Conservation (phyloP, 2,113 vertebrate species). For the Chaetodon trifascialis region DNA sequence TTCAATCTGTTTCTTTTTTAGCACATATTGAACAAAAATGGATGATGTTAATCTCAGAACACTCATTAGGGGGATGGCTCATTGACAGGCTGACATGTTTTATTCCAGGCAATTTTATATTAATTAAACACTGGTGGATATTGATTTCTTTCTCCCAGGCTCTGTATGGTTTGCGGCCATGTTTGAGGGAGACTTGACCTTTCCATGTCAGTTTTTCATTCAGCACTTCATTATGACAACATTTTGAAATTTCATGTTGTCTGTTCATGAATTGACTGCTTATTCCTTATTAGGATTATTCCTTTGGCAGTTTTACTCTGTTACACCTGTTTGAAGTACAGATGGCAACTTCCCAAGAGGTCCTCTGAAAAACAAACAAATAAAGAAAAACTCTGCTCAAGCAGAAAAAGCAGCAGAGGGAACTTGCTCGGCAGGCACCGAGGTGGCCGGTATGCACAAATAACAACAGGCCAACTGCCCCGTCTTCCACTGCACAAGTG, state of each 20-base stretch:
- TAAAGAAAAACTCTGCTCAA: conserved; percentile 8
- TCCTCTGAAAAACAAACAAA: conserved; percentile 16
- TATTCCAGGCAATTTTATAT: conserved; percentile 53
- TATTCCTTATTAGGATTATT: conserved; percentile 24
- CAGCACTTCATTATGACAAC: neutral
- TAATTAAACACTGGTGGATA: conserved; percentile 63
- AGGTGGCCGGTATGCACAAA: conserved; percentile 21
- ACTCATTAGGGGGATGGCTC: conserved; percentile 45
- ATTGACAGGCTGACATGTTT: conserved; percentile 64
- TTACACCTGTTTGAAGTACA: conserved; percentile 8
- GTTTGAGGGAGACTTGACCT: conserved; percentile 31
- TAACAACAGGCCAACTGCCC: conserved; percentile 37
- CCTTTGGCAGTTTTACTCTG: conserved; percentile 22
- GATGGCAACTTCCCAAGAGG: conserved; percentile 29
- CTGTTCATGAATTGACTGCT: conserved; percentile 6
- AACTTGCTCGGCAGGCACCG: conserved; percentile 29
- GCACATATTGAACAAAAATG: conserved; percentile 21
- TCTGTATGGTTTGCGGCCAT: conserved; percentile 6
- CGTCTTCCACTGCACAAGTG: conserved; percentile 15
- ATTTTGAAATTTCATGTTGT: conserved; percentile 19
- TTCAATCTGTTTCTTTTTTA: neutral
- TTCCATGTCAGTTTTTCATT: conserved; percentile 47
- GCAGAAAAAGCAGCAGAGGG: conserved; percentile 20
- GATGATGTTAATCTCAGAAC: conserved; percentile 51
- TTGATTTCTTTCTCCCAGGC: conserved; percentile 58